Base-by-base conservation (phyloP, 2,113 vertebrate species). In the Hippocampus zosterae region DNA sequence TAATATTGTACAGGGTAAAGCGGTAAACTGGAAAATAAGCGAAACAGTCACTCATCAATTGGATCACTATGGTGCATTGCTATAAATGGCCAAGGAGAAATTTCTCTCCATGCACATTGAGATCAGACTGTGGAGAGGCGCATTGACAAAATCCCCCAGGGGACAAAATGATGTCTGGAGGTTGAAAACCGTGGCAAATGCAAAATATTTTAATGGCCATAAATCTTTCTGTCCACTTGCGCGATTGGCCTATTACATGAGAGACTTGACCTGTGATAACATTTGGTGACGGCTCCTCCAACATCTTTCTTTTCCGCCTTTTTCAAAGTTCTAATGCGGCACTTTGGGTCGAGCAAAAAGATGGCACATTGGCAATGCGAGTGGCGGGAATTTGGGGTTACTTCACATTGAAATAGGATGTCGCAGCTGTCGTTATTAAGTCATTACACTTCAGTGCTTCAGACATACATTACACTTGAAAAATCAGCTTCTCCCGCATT, bases 171-270 rank as follows among this genome's bases (percentile, higher is more conserved):
- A 86, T 81, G 73, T 73, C 84, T 82, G 82, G 71, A 70, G 72
- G 37, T 74, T 65, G 80, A 61, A 79, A 83, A 87, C 80, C 83
- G 73, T 76, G 85, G 88, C 88, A 88, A 89, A 90, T 87, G 86
- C 81, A 81, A 82, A 87, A 84, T 81, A 87, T 82, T 86, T 79
- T 86, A 74, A 70, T 55, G 1, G 66, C 82, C 77, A 89, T 89
- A 76, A 88, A 87, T 90, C 86, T 89, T 80, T 70, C 67, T 73
- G 16, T 76, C 76, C 78, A 9, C 64, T 27, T 66, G n/a, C 9
- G 29, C 75, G 82, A 85, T 77, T 79, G 85, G 78, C 73, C 80
- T 70, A 85, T 86, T 88, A 82, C 83, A 86, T 83, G 53, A 62
- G 69, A 81, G 71, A 81, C 73, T 73, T 37, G 70, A 80, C 84